Evolutionary conservation across 2,888 invertebrate species (phyloP), one percentile per base, ranked within the genome.

Genomic region (Drosophila helvetica): DNA sequence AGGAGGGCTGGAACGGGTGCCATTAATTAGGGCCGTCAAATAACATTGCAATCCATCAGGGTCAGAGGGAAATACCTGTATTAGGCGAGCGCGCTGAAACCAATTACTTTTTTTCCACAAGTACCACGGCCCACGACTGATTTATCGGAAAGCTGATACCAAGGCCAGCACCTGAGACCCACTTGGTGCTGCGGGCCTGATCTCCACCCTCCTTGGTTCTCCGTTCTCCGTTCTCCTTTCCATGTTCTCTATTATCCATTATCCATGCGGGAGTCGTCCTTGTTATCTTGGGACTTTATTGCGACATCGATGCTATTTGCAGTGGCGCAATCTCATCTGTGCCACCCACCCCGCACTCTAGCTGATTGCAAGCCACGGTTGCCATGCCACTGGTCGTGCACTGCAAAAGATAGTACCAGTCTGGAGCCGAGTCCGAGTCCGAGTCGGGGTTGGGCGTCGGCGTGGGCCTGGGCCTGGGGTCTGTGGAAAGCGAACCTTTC

Each of bases 11-110:
- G 27, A 8, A 8, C 8, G 27, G 8, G 57, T 52, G 33, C 48
- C 61, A 56, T 55, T 83, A 79, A 77, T 81, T 77, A 58, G 66
- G 46, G 30, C 9, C 69, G 69, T 73, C 70, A 71, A 70, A 60
- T 71, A 73, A 46, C 27, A 54, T 10, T 25, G 30, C 62, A 53
- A 47, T 52, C 54, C 52, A 53, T 63, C 57, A 68, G 62, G 65
- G 59, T 48, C 60, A 53, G 22, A 38, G 63, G 62, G 63, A 62
- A 77, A 51, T 54, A 69, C 54, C 30, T n/a, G 76, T 55, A 67
- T 74, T 70, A 81, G 55, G 54, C 70, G 63, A 77, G 68, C 73
- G 72, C 74, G 72, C 46, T 50, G 82, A 74, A 73, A 65, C 77
- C 77, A 82, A 87, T 88, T 82, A 79, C 59, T 56, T 69, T 61